phyloP scores from a whole-genome alignment of 2,797 vertebrate species.

The Pogonophryne albipinna region DNA sequence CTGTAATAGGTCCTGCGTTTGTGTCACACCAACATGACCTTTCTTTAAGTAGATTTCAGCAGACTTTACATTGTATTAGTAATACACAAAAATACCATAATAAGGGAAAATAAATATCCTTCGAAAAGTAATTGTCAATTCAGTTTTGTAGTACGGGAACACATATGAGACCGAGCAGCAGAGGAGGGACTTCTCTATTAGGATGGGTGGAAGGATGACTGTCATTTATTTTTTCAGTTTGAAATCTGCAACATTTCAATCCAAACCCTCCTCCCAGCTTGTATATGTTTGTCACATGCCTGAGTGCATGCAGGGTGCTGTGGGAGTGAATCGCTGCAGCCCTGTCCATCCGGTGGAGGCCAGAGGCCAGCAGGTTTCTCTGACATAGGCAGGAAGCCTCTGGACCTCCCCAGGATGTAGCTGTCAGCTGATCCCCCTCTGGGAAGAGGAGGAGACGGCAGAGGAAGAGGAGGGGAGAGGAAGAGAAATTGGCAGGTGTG shows the following conservation, averaged over 20 bases:
- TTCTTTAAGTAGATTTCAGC: no score
- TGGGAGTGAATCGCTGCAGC: constrained; percentile 55
- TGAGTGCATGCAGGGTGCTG: constrained; percentile 24
- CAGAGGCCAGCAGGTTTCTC: constrained; percentile 69
- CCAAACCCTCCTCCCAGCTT: constrained; percentile 13
- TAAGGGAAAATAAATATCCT: no score
- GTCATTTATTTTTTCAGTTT: neutral
- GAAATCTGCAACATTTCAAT: neutral
- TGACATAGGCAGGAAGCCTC: constrained; percentile 79
- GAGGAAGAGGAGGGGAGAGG: constrained; percentile 38
- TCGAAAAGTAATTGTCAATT: no score
- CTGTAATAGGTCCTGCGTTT: no score
- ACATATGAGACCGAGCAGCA: no score
- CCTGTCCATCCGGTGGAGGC: constrained; percentile 67
- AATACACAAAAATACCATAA: no score
- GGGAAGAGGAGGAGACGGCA: constrained; percentile 38
- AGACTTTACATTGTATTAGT: no score
- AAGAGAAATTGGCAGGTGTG: constrained; percentile 69
- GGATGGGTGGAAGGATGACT: neutral
- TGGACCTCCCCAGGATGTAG: constrained; percentile 83
- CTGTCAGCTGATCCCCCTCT: constrained; percentile 82
- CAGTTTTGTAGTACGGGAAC: no score
- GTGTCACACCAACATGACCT: no score
- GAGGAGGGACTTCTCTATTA: fast-evolving
- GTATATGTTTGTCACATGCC: constrained; percentile 46